These are phyloP conservation scores for Delphinapterus leucas DNA, from an alignment of 2,113 vertebrate species.

Conservation along the genomic window DNA sequence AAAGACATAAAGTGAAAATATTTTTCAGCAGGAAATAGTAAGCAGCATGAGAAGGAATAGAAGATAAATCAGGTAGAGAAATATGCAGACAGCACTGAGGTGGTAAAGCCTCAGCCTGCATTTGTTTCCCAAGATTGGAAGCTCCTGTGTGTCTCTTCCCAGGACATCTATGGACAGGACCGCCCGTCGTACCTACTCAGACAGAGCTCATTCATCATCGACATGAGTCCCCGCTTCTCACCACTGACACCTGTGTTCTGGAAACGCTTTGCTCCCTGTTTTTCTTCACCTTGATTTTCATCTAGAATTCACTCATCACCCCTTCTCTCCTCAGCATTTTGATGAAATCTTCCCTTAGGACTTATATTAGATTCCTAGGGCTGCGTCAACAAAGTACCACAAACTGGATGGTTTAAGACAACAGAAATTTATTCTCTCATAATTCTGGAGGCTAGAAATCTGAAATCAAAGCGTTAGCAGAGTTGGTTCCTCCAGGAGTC, in stretches of 20 bases:
- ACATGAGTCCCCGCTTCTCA: background rate
- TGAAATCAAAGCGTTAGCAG: background rate
- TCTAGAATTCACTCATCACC: background rate
- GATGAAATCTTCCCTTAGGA: background rate
- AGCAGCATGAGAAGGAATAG: background rate
- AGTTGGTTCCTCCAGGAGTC: background rate
- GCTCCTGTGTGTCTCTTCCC: background rate
- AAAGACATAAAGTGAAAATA: constrained; percentile 35
- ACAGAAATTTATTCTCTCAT: background rate
- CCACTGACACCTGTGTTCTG: background rate
- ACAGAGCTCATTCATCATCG: rapidly evolving
- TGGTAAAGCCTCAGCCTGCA: background rate
- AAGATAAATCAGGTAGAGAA: constrained; percentile 8
- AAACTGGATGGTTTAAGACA: background rate
- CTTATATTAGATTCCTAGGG: background rate
- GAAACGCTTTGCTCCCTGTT: background rate
- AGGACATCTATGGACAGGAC: background rate
- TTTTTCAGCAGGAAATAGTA: constrained; percentile 34
- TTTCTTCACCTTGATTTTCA: background rate
- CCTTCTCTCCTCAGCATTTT: background rate
- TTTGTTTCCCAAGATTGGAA: background rate
- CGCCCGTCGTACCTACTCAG: rapidly evolving
- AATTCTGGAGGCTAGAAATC: background rate
- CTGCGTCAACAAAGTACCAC: background rate
- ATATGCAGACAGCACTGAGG: background rate